A percentile compares a stretch with the other conserved stretches of the same genome.
These are phyloP conservation scores for Nematolebias whitei DNA, from an alignment of 2,113 vertebrate species.

Conservation along the genomic window DNA sequence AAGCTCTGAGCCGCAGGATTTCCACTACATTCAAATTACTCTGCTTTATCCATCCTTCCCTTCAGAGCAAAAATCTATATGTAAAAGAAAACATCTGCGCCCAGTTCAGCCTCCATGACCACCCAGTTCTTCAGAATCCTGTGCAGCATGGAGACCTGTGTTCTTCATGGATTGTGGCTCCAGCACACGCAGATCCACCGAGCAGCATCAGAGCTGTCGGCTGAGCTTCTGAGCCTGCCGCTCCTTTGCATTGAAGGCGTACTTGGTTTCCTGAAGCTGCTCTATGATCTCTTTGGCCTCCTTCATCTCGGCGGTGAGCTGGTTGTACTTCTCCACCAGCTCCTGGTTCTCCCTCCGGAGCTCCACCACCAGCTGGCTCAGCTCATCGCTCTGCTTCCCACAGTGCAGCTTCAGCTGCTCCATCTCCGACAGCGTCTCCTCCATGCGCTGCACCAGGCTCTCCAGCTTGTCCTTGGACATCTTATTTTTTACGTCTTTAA, in stretches of 20 bases:
- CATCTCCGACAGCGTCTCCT: constrained; percentile 87
- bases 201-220: constrained; percentile 78
- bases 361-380: constrained; percentile 85
- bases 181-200: background rate
- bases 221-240: constrained; percentile 90
- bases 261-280: constrained; percentile 84
- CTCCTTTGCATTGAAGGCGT: constrained; percentile 86
- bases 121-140: constrained; percentile 43
- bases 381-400: constrained; percentile 85
- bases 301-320: constrained; percentile 81
- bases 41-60: constrained; percentile 34
- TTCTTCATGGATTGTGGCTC: background rate
- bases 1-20: constrained; percentile 55
- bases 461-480: constrained; percentile 90
- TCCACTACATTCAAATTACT: constrained; percentile 62
- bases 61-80: constrained; percentile 24
- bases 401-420: constrained; percentile 89
- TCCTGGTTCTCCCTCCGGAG: constrained; percentile 84
- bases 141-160: constrained; percentile 14
- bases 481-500: constrained; percentile 1
- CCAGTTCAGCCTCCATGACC: constrained; percentile 35
- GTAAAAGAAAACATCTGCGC: constrained; percentile 46
- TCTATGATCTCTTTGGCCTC: constrained; percentile 85
- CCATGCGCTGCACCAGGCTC: constrained; percentile 87
- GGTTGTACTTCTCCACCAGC: constrained; percentile 84